phyloP scores from a whole-genome alignment of 1,140 invertebrate genomes.

The Calephelis nemesis region DNA sequence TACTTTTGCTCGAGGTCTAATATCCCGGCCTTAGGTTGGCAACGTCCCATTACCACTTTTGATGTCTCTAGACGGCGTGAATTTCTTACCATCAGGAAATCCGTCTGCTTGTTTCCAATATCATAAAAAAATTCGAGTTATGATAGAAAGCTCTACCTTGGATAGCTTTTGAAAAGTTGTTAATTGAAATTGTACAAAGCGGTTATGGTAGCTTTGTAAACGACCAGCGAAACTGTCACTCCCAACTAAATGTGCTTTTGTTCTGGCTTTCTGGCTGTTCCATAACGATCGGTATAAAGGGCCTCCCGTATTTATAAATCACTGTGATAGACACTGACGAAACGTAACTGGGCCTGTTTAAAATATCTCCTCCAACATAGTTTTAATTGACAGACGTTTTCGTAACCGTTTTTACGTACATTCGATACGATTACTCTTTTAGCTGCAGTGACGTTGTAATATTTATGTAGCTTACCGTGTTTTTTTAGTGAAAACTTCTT shows the following conservation, averaged over 20 bases:
- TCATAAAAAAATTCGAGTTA: neutral
- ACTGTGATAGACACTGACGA: conserved; percentile 52
- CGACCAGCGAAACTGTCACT: conserved; percentile 16
- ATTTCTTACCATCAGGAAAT: too few relatives aligned
- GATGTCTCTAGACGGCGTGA: neutral
- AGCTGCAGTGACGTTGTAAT: conserved; percentile 7
- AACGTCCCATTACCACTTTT: neutral
- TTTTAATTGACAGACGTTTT: conserved; percentile 47
- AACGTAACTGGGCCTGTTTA: conserved; percentile 37
- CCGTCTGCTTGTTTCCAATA: too few relatives aligned
- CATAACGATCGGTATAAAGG: conserved; percentile 40
- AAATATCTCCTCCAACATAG: conserved; percentile 33
- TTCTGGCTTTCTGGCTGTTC: neutral
- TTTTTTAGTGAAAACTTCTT: neutral
- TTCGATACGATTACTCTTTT: conserved; percentile 2
- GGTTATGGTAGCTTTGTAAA: neutral
- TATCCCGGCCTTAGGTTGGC: too few relatives aligned
- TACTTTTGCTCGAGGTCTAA: too few relatives aligned
- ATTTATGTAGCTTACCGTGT: neutral
- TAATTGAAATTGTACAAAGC: neutral
- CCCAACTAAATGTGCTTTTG: conserved; percentile 21
- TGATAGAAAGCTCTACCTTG: conserved; percentile 2
- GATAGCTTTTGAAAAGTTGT: neutral
- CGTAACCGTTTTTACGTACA: conserved; percentile 24
- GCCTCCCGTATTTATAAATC: conserved; percentile 49